These are phyloP conservation scores for Sinocyclocheilus grahami DNA, from an alignment of 2,113 vertebrate species.

Conservation along the genomic window DNA sequence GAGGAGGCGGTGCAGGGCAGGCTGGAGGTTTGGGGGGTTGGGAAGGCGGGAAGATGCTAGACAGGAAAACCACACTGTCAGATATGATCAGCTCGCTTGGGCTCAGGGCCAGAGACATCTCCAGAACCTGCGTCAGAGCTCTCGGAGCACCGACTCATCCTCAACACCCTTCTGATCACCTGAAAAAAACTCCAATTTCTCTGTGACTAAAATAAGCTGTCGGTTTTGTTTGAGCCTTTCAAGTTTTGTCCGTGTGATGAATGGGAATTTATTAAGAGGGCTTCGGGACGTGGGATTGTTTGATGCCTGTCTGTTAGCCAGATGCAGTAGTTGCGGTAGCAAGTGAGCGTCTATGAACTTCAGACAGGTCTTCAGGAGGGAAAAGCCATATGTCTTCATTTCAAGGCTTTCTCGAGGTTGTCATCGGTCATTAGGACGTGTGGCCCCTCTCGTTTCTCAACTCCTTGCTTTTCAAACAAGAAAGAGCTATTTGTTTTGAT, in stretches of 20 bases:
- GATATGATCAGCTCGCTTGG: constrained; percentile 67
- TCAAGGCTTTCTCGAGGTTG: constrained; percentile 65
- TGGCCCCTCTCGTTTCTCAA: constrained; percentile 11
- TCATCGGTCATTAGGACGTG: constrained; percentile 62
- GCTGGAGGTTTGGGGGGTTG: constrained; percentile 15
- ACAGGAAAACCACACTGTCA: constrained; percentile 68
- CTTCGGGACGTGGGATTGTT: not conserved
- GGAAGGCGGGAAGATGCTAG: constrained; percentile 35
- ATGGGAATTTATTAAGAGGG: constrained; percentile 59
- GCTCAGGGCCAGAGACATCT: constrained; percentile 56
- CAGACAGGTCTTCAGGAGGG: constrained; percentile 60
- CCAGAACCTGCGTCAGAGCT: constrained; percentile 59
- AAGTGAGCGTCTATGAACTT: constrained; percentile 65
- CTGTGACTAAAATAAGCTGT: constrained; percentile 67
- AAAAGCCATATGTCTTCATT: constrained; percentile 70
- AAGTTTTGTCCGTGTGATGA: constrained; percentile 50
- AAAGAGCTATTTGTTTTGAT: constrained; percentile 23
- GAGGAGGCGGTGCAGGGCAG: constrained; percentile 17
- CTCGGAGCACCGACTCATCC: constrained; percentile 35
- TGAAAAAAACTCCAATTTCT: constrained; percentile 30
- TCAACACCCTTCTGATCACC: constrained; percentile 31
- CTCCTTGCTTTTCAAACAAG: constrained; percentile 16
- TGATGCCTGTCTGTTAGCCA: constrained; percentile 4
- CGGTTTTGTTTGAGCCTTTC: constrained; percentile 59
- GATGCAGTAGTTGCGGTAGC: constrained; percentile 13